Base-by-base conservation (phyloP, 2,888 invertebrate species). In the Philonicus albiceps region DNA sequence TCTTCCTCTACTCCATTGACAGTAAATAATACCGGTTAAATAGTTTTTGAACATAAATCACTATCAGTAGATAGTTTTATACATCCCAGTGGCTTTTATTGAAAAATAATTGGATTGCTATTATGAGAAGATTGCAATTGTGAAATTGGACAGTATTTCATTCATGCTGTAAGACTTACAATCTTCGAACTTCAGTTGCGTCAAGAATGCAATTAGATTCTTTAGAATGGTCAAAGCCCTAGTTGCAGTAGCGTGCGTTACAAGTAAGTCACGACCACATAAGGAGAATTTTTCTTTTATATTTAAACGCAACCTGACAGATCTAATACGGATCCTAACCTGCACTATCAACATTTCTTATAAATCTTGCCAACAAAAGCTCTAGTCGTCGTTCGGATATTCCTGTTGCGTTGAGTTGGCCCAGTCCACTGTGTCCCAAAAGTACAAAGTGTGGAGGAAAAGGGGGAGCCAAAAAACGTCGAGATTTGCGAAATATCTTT, bases 401-500 rank as follows among this genome's bases (percentile, higher is more conserved):
- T 49, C 84, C 84, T 84, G 84, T 84, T 84, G 84, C 84, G 73
- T 84, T 84, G 27, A 84, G 73, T 43, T 30, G 72, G 40, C 40
- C 37, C 27, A 40, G 84, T 72, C 43, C 73, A 30, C 19, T 83
- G 34, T 16, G 30, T 72, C 43, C 55, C 5, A 19, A 37, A 34
- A 64, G 27, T 84, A 73, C 73, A 73, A 72, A 84, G 37, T 22
- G 19, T n/a, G n/a, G 49, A 73, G 64, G n/a, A n/a, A n/a, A n/a
- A n/a, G 72, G 27, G 37, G 22, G 53, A 19, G 16, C 75, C 75
- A 27, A 75, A 86, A 86, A 86, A 86, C 78, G 86, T 87, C 84
- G 72, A 87, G 86, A 87, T 87, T 86, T 87, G 86, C 86, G 86
- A 87, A 87, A 87, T 87, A 87, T 87, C 81, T 85, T 76, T 74